These are phyloP conservation scores for Melanocharis versteri DNA, from an alignment of 2,113 vertebrate species.

Conservation along the genomic window DNA sequence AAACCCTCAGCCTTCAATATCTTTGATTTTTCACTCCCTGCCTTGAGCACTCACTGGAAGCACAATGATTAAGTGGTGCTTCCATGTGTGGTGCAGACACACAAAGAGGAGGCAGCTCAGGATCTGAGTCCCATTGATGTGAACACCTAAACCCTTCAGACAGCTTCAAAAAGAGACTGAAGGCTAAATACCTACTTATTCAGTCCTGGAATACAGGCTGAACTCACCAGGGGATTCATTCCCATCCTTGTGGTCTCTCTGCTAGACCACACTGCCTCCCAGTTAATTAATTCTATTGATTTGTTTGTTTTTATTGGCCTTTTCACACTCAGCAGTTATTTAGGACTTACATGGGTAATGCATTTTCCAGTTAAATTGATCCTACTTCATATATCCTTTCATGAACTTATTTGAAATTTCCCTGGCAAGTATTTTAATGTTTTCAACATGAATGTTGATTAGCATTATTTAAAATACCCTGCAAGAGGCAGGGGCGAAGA, in stretches of 20 bases:
- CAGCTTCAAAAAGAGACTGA: constrained; percentile 25
- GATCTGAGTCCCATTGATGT: constrained; percentile 24
- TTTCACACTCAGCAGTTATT: constrained; percentile 51
- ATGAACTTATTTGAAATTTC: constrained; percentile 13
- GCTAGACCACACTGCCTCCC: background rate
- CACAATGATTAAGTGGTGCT: constrained; percentile 1
- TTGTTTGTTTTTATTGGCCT: constrained; percentile 45
- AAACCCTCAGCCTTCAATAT: background rate
- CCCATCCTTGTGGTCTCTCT: background rate
- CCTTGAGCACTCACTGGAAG: background rate
- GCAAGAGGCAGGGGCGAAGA: background rate
- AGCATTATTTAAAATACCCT: constrained; percentile 6
- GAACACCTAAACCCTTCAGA: constrained; percentile 39
- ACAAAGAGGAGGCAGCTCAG: background rate
- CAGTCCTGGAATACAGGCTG: background rate
- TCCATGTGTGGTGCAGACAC: background rate
- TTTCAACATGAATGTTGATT: constrained; percentile 29
- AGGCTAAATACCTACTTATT: constrained; percentile 16
- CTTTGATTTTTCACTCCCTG: constrained; percentile 21
- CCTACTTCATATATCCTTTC: background rate
- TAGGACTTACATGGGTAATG: constrained; percentile 29
- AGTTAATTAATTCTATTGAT: constrained; percentile 60
- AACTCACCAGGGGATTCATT: background rate
- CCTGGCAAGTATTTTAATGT: background rate
- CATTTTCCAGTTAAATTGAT: constrained; percentile 48